These are phyloP conservation scores for Lophius americanus DNA, from an alignment of 2,797 vertebrate species.

Conservation along the genomic window DNA sequence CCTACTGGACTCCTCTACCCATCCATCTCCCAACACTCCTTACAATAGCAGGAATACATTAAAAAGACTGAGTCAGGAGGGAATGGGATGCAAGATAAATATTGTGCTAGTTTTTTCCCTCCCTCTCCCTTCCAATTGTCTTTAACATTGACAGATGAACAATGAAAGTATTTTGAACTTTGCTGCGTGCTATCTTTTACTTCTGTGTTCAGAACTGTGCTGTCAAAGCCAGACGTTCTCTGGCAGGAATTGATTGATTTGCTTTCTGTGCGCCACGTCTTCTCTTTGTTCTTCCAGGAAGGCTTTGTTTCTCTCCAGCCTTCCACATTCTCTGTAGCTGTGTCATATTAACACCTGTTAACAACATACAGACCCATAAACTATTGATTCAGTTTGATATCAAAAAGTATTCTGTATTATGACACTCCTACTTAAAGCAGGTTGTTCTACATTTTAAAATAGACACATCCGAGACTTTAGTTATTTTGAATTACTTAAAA, in stretches of 20 bases:
- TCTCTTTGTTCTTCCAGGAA: conserved; percentile 67
- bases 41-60: conserved; percentile 81
- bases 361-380: conserved; percentile 61
- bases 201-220: conserved; percentile 68
- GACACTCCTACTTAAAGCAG: conserved; percentile 38
- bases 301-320: conserved; percentile 54
- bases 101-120: conserved; percentile 73
- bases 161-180: conserved; percentile 83
- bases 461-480: neutral
- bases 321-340: conserved; percentile 52
- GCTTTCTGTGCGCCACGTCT: conserved; percentile 55
- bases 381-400: conserved; percentile 57
- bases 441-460: conserved; percentile 28
- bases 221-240: conserved; percentile 71
- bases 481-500: neutral
- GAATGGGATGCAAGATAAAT: conserved; percentile 79
- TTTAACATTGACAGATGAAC: conserved; percentile 80
- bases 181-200: conserved; percentile 74
- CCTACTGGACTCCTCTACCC: conserved; percentile 63
- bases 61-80: conserved; percentile 68
- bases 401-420: conserved; percentile 42
- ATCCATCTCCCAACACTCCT: conserved; percentile 69
- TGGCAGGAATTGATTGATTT: conserved; percentile 76
- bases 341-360: conserved; percentile 76
- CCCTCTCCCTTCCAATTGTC: conserved; percentile 71